phyloP scores from a whole-genome alignment of 2,888 invertebrate species.

The Caenorhabditis sulstoni region DNA sequence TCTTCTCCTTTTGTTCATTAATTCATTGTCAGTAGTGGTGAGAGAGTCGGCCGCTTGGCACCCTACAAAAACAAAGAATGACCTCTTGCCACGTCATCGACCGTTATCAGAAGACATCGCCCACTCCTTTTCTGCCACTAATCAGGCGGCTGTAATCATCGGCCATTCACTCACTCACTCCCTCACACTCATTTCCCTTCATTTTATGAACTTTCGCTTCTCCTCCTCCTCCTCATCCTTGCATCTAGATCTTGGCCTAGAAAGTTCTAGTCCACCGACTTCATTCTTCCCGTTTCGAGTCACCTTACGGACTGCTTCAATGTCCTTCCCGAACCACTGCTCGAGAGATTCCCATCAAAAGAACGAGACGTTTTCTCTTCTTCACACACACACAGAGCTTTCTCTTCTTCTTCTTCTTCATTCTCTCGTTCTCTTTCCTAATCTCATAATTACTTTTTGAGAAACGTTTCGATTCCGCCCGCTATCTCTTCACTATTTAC shows the following conservation, averaged over 20 bases:
- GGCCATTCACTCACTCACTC: constrained; percentile 6
- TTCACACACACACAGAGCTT: too few relatives aligned
- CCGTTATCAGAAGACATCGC: constrained; percentile 17
- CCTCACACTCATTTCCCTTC: not conserved
- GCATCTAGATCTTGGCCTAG: not conserved
- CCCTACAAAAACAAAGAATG: not conserved
- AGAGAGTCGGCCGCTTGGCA: not conserved
- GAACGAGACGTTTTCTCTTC: too few relatives aligned
- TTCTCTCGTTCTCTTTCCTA: constrained; percentile 7
- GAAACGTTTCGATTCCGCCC: not conserved
- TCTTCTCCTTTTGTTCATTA: constrained; percentile 49
- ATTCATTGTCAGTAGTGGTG: constrained; percentile 29
- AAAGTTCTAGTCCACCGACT: not conserved
- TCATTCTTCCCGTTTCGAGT: too few relatives aligned
- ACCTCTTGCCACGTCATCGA: constrained; percentile 23
- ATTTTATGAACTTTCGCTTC: constrained; percentile 10
- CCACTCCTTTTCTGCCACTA: constrained; percentile 23
- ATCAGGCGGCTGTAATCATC: constrained; percentile 10
- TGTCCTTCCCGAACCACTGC: too few relatives aligned
- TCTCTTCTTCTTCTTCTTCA: not conserved
- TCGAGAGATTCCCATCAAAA: too few relatives aligned
- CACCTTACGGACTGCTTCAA: too few relatives aligned
- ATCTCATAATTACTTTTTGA: not conserved
- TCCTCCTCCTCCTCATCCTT: not conserved
- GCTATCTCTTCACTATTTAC: not conserved